A percentile compares a stretch with the other conserved stretches of the same genome.
phyloP scores from a whole-genome alignment of 37 sponge, comb jelly and placozoan species.

The Agelas oroides region DNA sequence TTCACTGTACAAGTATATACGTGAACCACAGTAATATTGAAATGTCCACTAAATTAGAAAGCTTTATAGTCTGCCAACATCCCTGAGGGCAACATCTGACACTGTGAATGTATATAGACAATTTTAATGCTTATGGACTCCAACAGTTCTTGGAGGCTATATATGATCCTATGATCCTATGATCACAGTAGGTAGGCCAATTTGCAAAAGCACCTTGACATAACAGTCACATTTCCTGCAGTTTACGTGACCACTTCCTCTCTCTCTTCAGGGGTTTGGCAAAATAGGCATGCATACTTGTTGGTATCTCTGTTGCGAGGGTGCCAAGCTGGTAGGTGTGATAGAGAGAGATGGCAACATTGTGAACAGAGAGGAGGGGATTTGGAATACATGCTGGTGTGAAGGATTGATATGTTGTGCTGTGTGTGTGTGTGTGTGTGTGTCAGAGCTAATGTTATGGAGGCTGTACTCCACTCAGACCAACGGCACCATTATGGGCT shows the following conservation, averaged over 20 bases:
- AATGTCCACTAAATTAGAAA: too few relatives aligned
- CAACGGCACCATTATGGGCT: constrained; percentile 86
- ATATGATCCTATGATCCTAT: too few relatives aligned
- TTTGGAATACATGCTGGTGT: constrained; percentile 83
- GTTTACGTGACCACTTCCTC: neutral
- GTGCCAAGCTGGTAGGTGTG: constrained; percentile 93
- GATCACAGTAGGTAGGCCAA: too few relatives aligned
- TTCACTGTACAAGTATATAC: constrained; percentile 94
- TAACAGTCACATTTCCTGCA: too few relatives aligned
- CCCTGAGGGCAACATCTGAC: neutral
- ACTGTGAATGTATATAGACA: too few relatives aligned
- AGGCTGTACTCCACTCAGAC: constrained; percentile 6
- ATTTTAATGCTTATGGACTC: too few relatives aligned
- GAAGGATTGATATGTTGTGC: neutral
- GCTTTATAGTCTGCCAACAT: too few relatives aligned
- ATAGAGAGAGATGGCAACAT: constrained; percentile 94
- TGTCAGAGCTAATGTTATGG: neutral
- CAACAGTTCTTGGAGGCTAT: neutral
- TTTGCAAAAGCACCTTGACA: neutral
- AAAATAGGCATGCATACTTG: constrained; percentile 95
- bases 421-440: neutral
- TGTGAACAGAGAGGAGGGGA: constrained; percentile 86
- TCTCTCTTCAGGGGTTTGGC: constrained; percentile 89
- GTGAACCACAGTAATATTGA: too few relatives aligned
- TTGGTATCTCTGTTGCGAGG: constrained; percentile 88